Base-by-base conservation (phyloP, 2,113 vertebrate genomes). In the Henicopernis longicauda region DNA sequence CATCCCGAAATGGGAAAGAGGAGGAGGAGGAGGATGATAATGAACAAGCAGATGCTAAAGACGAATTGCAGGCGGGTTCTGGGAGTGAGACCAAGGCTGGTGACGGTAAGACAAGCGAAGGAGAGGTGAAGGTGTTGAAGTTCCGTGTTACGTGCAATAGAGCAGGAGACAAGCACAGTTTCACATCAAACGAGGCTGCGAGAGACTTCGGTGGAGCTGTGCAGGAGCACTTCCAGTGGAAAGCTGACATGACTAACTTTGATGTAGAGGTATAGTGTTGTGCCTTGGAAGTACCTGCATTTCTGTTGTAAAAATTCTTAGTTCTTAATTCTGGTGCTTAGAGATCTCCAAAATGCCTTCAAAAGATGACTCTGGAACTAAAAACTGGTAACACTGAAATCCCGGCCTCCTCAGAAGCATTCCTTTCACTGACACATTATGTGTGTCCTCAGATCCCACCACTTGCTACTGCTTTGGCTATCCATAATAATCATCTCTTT, bases 231-330 rank as follows among this genome's bases (percentile, higher is more conserved):
- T 99, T 99, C 96, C 98, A 98, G 93, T 99, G 99, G 99, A 99
- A 99, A 93, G 99, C 99, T 42, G 99, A 99, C 85, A 99, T 99
- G 99, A 99, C 99, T 8, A 99, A 99, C 97, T 99, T 99, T 92
- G 99, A 99, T 91, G 98, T 99, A 14, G 99, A 99, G 99, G 99
- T 99, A 98, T 1, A 10, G 80, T 59, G 40, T 1, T 6, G 9
- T 79, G 27, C 67, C 40, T 59, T 79, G 55, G 19, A 61, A 71
- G 34, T 42, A 18, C 45, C 52, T 25, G 0, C 6, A 0, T 54
- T 50, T 44, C n/a, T 45, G 3, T 17, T 4, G 14, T 9, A 54
- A 42, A 47, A 3, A 11, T 10, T 26, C 31, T 42, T 45, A 21
- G 3, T 42, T 63, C 62, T 36, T 49, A 32, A 8, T 72, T 70